Evolutionary conservation across 35 echinoderm and acorn worm species (phyloP).

Genomic region (Eucidaris tribuloides): DNA sequence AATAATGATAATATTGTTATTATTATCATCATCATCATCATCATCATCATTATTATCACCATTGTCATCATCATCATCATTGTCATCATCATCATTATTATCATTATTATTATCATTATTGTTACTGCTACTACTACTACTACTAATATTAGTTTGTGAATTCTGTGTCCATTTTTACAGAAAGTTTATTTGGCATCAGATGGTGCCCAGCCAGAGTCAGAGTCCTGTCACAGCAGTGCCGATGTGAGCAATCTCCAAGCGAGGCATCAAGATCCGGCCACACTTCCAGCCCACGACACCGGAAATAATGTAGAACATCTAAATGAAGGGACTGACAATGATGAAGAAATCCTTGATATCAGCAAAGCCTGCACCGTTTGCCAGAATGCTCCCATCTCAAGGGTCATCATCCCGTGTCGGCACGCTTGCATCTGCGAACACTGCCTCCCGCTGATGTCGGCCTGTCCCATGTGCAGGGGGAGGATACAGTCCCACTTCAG

Average conservation of each 20-base stretch:
- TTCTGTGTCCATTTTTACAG: no score
- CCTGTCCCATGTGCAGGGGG: constrained; percentile 75
- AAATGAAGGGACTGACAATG: neutral
- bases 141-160: no score
- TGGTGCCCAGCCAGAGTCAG: neutral
- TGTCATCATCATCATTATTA: no score
- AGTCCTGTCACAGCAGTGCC: neutral
- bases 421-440: constrained; percentile 69
- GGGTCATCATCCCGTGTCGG: constrained; percentile 65
- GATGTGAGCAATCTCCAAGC: neutral
- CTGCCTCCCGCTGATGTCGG: constrained; percentile 47
- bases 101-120: no score
- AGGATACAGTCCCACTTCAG: constrained; percentile 51
- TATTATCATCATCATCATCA: no score
- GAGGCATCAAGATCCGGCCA: neutral
- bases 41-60: no score
- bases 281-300: neutral
- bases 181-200: constrained; percentile 57
- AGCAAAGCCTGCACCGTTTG: constrained; percentile 55
- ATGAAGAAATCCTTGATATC: constrained; percentile 1
- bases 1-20: no score
- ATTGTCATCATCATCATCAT: no score
- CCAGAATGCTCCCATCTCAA: constrained; percentile 54
- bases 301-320: neutral
- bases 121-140: no score